Base-by-base conservation (phyloP, 2,888 invertebrate species). In the Tridacna crocea region DNA sequence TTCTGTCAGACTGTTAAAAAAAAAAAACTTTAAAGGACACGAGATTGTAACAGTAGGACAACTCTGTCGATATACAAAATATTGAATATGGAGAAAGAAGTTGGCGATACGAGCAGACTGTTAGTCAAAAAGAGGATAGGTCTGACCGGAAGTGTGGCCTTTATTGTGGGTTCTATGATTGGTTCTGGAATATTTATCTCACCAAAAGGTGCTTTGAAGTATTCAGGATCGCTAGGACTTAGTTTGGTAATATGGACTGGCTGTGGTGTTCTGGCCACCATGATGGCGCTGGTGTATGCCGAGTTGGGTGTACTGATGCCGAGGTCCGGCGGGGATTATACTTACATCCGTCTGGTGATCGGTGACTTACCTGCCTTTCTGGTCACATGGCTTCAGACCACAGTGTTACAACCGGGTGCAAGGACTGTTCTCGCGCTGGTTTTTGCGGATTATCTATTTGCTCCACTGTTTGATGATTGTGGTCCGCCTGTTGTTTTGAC, bases 151-250 rank as follows among this genome's bases (percentile, higher is more conserved):
- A 76, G 77, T 1, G 82, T 82, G 15, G 63, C 80, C n/a, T 84
- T 87, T 58, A 68, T 85, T 2, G 58, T 81, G 58, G 85, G 85
- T 17, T 36, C 72, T 0, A 72, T 87, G 36, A 83, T 95, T 98
- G 98, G 98, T 94, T 98, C 98, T 95, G 99, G 99, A 96, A 99
- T 99, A 95, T 99, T 99, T 96, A 98, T 99, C 95, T 98, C 98
- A 95, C 98, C 98, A 95, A 97, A 98, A 95, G 98, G 98, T 95
- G 97, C 99, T 94, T 95, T 98, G 95, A 94, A 96, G 89, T 95
- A 96, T 88, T 96, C 97, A 0, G 97, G 97, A 95, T 98, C 98
- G 95, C 97, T 98, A 95, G 98, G 98, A 95, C 96, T 87, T 47
- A 87, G 86, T 63, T 72, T 88, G 26, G 74, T 88, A 12, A 75